A percentile compares a stretch with the other conserved stretches of the same genome.
Evolutionary conservation across 2,888 invertebrate genomes (phyloP).

Genomic region (Laspeyria flexula): DNA sequence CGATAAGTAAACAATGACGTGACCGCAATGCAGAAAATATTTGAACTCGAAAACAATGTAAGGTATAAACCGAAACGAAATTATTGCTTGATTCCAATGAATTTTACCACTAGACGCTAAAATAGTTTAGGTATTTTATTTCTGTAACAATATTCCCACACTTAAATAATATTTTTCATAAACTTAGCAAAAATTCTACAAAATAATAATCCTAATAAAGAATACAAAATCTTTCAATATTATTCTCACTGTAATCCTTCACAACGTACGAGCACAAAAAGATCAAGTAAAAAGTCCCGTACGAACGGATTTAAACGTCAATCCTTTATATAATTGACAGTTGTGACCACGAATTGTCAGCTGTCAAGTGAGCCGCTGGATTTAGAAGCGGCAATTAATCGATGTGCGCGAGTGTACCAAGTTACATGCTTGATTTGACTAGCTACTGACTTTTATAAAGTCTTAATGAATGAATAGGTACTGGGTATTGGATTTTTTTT

Average conservation of each 20-base stretch:
- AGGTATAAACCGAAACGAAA: background rate
- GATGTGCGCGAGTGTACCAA: slow-evolving; percentile 37
- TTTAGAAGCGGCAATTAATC: slow-evolving; percentile 47
- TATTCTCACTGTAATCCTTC: background rate
- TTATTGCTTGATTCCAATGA: background rate
- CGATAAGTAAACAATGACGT: slow-evolving; percentile 1
- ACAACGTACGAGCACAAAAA: background rate
- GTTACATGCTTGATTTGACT: slow-evolving; percentile 33
- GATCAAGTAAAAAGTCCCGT: slow-evolving; percentile 11
- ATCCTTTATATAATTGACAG: slow-evolving; percentile 41
- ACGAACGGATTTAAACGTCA: slow-evolving; percentile 28
- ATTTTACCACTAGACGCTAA: no score
- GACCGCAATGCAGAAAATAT: slow-evolving; percentile 1
- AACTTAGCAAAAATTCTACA: no score
- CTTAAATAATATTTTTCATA: no score
- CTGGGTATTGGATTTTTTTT: no score
- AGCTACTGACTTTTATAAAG: slow-evolving; percentile 36
- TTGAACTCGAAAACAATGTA: slow-evolving; percentile 1
- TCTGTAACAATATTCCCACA: no score
- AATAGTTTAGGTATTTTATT: no score
- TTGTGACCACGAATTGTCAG: slow-evolving; percentile 45
- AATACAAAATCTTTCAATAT: background rate
- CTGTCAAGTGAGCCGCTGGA: slow-evolving; percentile 41
- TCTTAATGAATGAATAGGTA: slow-evolving; percentile 1
- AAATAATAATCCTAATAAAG: background rate